Base-by-base conservation (phyloP, 2,113 vertebrate species). In the Anseranas semipalmata region DNA sequence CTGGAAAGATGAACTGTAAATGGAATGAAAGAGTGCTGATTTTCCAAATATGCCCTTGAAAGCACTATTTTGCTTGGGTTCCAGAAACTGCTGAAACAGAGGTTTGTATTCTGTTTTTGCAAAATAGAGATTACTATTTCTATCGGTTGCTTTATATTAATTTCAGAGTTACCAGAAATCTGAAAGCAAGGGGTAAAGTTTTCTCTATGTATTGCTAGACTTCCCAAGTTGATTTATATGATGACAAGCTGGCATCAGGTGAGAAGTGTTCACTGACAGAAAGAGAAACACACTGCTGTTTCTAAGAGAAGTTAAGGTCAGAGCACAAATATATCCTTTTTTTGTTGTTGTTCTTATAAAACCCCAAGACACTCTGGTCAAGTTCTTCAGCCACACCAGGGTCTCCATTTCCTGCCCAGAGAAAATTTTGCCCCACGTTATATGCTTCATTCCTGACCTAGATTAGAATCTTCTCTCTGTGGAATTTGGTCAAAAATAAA, bases 11-110 rank as follows among this genome's bases (percentile, higher is more conserved):
- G 75, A 88, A 62, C 72, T 59, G 41, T 24, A 85, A 90, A 76
- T 27, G 89, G 63, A 73, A 83, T 3, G 22, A 95, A 43, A 88
- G 56, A 67, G 35, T 63, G 32, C 37, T 91, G 78, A 77, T 80
- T 94, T 95, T 86, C 90, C 45, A 91, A 96, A 76, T 62, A 85
- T 15, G 76, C 50, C 22, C 63, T 71, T 94, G 75, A 83, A 95
- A 88, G n/a, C 0, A 1, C 6, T 71, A 8, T 83, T 89, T 89
- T 88, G 14, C 46, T 85, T 65, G 35, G 55, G 16, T 79, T 87
- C 71, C 78, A 90, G 76, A 89, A 89, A 94, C 48, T 81, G 55
- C 41, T 80, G 63, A 93, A 97, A 68, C 25, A 65, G 58, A 72
- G 27, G 20, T 81, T 93, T 93, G 65, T 87, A 73, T 93, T 81